Evolutionary conservation across 2,888 invertebrate species (phyloP), one percentile per base, ranked within the genome.

Genomic region (Xestia ashworthii): DNA sequence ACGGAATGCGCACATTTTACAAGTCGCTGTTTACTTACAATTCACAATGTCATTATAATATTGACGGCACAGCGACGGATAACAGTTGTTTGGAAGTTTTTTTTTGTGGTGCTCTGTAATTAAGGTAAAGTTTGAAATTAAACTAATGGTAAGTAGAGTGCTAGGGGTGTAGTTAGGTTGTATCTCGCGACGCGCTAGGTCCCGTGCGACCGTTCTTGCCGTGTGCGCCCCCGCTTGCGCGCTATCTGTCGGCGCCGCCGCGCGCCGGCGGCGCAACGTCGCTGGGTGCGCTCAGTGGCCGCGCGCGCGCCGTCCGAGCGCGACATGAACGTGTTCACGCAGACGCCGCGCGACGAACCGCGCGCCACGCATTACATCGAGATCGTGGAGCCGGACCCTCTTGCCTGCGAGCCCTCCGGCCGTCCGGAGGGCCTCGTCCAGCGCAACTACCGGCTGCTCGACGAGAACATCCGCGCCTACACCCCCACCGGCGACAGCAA

Each of bases 351-450:
- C 92, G 93, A 91, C 91, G 89, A 87, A 78, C 82, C 87, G 82
- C 88, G 89, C 87, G 82, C 87, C 84, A 81, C 90, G 82, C 89
- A 91, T 76, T 90, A 88, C 89, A 94, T 96, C 80, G 93, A 94
- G 82, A 93, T 95, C 84, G 91, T 93, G 69, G 94, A 95, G 76
- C 94, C 96, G 8, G 90, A 87, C 80, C 91, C 92, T 72, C 93
- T 91, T 75, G 90, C 92, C 88, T 94, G 94, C 88, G 90, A 92
- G 82, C 76, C 91, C 76, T 87, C 88, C 71, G 85, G 6, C 91
- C 94, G 94, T 38, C 94, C 95, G 3, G 96, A 96, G 78, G 95
- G 94, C 73, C 94, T 95, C 91, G 93, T 95, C 72, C 95, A 94
- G 86, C 92, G 92, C 82, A 95, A 95, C 91, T 96, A 96, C 89